phyloP scores from a whole-genome alignment of 2,888 invertebrate species.

The Pseudococcus jackbeardsleyi region DNA sequence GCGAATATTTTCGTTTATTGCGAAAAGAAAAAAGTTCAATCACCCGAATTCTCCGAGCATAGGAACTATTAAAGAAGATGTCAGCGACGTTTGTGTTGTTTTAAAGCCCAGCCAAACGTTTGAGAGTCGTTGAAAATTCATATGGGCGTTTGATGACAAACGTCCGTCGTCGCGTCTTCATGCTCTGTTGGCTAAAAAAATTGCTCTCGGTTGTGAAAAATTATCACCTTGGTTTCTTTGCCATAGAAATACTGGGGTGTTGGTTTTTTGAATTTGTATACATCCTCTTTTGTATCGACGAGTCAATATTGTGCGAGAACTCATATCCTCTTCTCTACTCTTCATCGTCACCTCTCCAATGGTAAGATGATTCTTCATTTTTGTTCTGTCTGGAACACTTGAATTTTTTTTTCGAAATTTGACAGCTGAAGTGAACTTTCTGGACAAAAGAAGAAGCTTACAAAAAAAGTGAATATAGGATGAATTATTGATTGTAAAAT shows the following conservation, averaged over 20 bases:
- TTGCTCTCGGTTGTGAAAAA: neutral
- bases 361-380: no score
- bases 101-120: neutral
- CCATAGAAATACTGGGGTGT: neutral
- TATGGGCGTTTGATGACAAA: neutral
- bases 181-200: neutral
- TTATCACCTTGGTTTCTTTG: neutral
- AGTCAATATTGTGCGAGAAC: neutral
- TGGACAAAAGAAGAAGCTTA: no score
- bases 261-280: neutral
- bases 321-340: no score
- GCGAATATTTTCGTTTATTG: conserved; percentile 34
- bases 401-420: no score
- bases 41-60: neutral
- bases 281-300: neutral
- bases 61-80: neutral
- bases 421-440: no score
- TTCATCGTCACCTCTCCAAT: no score
- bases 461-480: no score
- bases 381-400: no score
- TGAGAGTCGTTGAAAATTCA: neutral
- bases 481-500: no score
- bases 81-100: conserved; percentile 1
- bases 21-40: conserved; percentile 24
- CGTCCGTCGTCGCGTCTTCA: neutral